Evolutionary conservation across 2,797 vertebrate species (phyloP).

Genomic region (Buphagus erythrorhynchus): DNA sequence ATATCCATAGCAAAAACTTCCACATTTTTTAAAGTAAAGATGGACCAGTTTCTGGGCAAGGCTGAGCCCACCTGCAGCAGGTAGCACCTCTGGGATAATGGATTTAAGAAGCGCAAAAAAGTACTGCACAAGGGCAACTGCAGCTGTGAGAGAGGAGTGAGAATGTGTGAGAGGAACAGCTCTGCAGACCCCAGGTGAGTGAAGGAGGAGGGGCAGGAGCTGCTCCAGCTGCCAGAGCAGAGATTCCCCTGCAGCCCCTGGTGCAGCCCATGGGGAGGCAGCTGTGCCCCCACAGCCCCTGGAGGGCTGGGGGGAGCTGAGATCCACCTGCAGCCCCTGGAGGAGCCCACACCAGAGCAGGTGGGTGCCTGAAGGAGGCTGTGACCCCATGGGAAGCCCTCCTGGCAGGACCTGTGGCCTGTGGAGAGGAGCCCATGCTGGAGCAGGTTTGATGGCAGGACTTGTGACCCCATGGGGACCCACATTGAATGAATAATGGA

Average conservation of each 20-base stretch:
- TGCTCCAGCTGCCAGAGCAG: no score
- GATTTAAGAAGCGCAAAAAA: background rate
- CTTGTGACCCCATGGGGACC: fast-evolving
- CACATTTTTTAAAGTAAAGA: background rate
- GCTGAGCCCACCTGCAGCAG: background rate
- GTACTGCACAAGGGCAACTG: background rate
- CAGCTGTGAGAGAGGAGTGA: background rate
- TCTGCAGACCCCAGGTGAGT: background rate
- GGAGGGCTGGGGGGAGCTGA: background rate
- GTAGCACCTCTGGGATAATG: background rate
- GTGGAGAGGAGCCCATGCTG: background rate
- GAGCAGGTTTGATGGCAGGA: background rate
- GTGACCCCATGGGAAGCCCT: background rate
- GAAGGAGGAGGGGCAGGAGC: background rate
- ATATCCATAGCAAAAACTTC: background rate
- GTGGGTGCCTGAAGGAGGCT: background rate
- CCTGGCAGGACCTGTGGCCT: background rate
- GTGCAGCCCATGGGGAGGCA: background rate
- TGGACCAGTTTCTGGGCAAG: background rate
- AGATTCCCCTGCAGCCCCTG: no score
- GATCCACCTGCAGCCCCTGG: background rate
- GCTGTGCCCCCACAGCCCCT: background rate
- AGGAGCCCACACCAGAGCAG: background rate
- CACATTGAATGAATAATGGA: fast-evolving
- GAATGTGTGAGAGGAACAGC: background rate